Conservation (phyloP, 2,888 invertebrate genomes). For the Drosophila diplacantha region DNA sequence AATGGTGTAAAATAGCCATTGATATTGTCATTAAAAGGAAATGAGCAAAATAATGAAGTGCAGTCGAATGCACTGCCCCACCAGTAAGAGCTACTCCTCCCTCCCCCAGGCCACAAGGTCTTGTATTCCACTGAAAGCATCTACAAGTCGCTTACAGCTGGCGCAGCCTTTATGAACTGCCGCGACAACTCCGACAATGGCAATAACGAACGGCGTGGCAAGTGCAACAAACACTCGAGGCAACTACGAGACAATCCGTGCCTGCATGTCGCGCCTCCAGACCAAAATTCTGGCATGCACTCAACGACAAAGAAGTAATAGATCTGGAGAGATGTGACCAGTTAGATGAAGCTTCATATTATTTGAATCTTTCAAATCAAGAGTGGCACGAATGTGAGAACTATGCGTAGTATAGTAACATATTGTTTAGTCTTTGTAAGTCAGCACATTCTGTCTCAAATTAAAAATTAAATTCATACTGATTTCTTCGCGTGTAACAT, state of each 20-base stretch:
- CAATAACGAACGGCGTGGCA: constrained; percentile 34
- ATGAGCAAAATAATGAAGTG: constrained; percentile 67
- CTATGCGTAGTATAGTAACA: neutral
- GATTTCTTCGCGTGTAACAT: neutral
- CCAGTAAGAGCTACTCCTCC: constrained; percentile 2
- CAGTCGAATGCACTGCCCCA: constrained; percentile 44
- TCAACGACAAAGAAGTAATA: neutral
- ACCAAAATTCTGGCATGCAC: constrained; percentile 26
- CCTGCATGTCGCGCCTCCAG: constrained; percentile 21
- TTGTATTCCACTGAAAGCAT: constrained; percentile 6
- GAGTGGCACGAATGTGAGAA: neutral
- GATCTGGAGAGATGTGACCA: neutral
- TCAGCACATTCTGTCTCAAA: neutral
- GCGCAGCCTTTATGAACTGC: constrained; percentile 55
- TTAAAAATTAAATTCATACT: neutral
- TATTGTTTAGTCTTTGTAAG: too few relatives aligned
- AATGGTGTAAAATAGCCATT: constrained; percentile 67
- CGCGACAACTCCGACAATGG: constrained; percentile 42
- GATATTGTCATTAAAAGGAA: constrained; percentile 71
- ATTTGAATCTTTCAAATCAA: neutral
- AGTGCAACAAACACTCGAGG: constrained; percentile 28
- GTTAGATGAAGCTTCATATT: neutral
- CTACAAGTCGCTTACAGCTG: constrained; percentile 50
- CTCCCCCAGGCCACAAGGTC: neutral
- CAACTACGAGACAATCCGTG: constrained; percentile 22